phyloP scores from a whole-genome alignment of 2,113 vertebrate species.

The Lepus timidus region DNA sequence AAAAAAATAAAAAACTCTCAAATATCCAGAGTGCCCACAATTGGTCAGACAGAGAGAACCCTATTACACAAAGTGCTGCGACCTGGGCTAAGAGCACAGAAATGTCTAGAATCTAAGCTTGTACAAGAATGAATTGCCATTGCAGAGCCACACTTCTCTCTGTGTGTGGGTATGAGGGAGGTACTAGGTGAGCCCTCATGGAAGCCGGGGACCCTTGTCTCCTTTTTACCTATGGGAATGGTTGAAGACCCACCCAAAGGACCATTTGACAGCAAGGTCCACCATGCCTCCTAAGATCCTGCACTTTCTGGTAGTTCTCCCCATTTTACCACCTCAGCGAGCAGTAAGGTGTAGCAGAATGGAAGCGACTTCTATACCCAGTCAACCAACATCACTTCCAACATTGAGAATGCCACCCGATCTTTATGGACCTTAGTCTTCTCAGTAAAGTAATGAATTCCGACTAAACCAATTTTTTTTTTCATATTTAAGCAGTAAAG shows the following conservation, averaged over 20 bases:
- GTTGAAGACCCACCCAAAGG: background rate
- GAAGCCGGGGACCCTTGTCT: background rate
- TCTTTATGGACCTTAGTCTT: background rate
- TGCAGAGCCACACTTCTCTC: background rate
- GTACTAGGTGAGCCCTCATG: background rate
- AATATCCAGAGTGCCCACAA: conserved; percentile 33
- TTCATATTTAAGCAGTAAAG: background rate
- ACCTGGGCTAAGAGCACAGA: conserved; percentile 1
- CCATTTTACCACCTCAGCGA: background rate
- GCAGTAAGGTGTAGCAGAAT: background rate
- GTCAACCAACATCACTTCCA: background rate
- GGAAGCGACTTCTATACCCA: background rate
- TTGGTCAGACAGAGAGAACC: conserved; percentile 31
- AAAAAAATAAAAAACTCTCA: conserved; percentile 32
- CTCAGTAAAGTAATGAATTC: background rate
- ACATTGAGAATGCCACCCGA: background rate
- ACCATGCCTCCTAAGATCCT: background rate
- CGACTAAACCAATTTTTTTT: background rate
- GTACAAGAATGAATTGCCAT: conserved; percentile 5
- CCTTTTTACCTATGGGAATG: background rate
- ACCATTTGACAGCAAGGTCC: background rate
- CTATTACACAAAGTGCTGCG: conserved; percentile 53
- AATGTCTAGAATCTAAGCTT: conserved; percentile 28
- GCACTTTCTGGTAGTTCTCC: background rate
- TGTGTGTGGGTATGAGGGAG: background rate